Evolutionary conservation across 2,797 vertebrate genomes (phyloP), one percentile per base, ranked within the genome.

Genomic region (Micrastur ruficollis): DNA sequence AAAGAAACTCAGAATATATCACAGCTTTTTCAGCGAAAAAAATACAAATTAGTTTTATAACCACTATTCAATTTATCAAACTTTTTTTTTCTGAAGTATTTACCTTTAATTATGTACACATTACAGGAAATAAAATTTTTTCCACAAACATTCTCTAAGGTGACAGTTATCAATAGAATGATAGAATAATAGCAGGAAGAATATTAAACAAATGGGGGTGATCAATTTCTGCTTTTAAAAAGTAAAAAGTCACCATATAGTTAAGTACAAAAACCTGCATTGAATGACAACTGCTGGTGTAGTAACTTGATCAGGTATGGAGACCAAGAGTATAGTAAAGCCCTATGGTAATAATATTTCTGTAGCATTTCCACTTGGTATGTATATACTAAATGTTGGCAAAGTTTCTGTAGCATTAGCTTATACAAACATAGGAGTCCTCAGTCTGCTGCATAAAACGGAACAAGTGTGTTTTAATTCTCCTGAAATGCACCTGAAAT

Each of bases 251-350:
- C 97, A 97, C 98, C 98, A 87, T 97, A 97, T 94, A 98, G 97
- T 98, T 98, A 97, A 98, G 98, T 98, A 98, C 97, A 98, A 98
- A 98, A 98, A 97, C 98, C 98, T 98, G 98, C 98, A 98, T 94
- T 97, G 97, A 98, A 98, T 98, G 98, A 98, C 97, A 97, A 97
- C 97, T 98, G 98, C 98, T 98, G 98, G 98, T 98, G 98, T 98
- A 96, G 96, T 98, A 94, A 97, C 98, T 98, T 98, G 98, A 98
- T 98, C 98, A 97, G 95, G 95, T 98, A 98, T 97, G 96, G 95
- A 98, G 98, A 98, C 98, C 98, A 98, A 98, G 98, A 98, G 89
- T 98, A 97, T 89, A 98, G 96, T 96, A 98, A 98, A 98, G 98
- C 98, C 98, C 98, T 98, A 96, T 97, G 98, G 91, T 92, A 97